These are phyloP conservation scores for Telenomus remus DNA, from an alignment of 1,140 invertebrate genomes.

Conservation along the genomic window DNA sequence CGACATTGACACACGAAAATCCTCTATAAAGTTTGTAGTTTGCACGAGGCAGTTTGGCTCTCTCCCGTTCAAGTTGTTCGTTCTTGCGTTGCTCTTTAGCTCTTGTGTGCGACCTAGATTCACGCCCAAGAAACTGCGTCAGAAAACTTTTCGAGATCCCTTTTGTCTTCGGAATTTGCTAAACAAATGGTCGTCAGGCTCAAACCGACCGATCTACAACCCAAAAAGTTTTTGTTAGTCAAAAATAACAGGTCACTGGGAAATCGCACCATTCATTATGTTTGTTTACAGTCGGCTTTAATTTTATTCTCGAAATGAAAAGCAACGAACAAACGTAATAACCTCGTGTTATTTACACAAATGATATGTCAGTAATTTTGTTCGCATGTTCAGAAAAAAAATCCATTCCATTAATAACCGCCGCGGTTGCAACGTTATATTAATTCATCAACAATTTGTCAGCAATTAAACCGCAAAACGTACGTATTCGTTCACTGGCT, in stretches of 20 bases:
- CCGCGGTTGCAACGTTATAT: no score
- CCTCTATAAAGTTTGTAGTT: constrained; percentile 25
- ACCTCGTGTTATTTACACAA: no score
- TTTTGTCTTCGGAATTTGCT: constrained; percentile 28
- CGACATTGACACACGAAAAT: constrained; percentile 42
- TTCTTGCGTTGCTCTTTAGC: constrained; percentile 14
- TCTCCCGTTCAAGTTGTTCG: constrained; percentile 25
- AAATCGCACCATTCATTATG: no score
- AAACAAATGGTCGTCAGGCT: constrained; percentile 30
- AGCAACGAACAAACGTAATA: no score
- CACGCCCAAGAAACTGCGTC: constrained; percentile 6
- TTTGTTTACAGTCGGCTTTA: no score
- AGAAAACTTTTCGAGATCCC: constrained; percentile 45
- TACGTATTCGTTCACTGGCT: constrained; percentile 33
- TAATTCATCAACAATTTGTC: constrained; percentile 44
- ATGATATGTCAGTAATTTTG: no score
- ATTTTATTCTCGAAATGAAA: no score
- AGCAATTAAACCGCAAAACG: constrained; percentile 47
- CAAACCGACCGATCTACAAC: no score
- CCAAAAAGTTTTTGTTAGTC: no score
- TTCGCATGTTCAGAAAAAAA: neutral
- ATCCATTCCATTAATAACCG: neutral
- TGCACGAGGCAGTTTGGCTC: constrained; percentile 9
- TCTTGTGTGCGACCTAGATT: constrained; percentile 43
- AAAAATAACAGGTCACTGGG: no score